Base-by-base conservation (phyloP, 1,140 invertebrate genomes). In the Bombyx mori region DNA sequence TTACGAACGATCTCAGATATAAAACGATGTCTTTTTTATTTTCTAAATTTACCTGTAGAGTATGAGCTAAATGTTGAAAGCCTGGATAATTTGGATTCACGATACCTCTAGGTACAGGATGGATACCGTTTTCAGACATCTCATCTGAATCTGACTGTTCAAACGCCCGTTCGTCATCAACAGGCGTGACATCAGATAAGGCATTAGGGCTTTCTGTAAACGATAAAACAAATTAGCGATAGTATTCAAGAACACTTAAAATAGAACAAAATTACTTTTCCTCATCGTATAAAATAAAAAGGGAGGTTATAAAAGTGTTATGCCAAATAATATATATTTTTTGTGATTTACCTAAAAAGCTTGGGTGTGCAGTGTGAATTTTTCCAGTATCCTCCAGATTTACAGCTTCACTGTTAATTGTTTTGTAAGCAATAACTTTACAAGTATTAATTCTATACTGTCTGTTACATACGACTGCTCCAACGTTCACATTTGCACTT, bases 31-130 rank as follows among this genome's bases (percentile, higher is more conserved):
- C 12, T 18, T 18, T 18, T 18, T 49, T 35, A 35, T 35, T 35
- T 2, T 2, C 26, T 3, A 69, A 65, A 61, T 69, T 74, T 72
- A 89, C 87, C 80, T 74, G 88, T 61, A 91, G 77, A 50, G 89
- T 90, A 60, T 90, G 89, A 7, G 90, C 90, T 63, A 90, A 81
- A 73, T 91, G 91, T 72, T 92, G 91, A 70, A 92, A 92, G 43
- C 93, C 93, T 7, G 93, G 93, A 80, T 94, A 94, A 79, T 95
- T 95, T 7, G 93, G 93, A 81, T 94, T 94, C 63, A 93, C 91
- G 58, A 94, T 94, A 49, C 93, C 92, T 62, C 92, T 88, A n/a
- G 88, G 86, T 53, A 88, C 70, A 51, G 71, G 68, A 61, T 79
- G 77, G 46, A 75, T 54, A 57, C 68, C 75, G 57, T 85, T 82